Conservation (phyloP, 1,140 invertebrate genomes). For the Ruditapes philippinarum region DNA sequence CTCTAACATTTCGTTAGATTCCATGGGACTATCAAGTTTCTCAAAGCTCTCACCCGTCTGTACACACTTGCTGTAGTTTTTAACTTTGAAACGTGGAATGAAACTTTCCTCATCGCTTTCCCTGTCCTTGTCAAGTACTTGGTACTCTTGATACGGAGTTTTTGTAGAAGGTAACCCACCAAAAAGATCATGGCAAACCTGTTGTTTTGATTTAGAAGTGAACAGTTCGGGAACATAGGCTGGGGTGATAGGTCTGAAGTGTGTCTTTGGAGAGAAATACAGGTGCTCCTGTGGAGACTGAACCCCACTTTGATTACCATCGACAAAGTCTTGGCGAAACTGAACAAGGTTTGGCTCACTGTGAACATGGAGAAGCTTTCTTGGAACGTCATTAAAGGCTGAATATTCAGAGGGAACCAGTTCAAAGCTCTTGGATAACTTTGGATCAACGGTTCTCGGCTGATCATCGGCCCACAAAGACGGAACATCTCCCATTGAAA, state of each 20-base stretch:
- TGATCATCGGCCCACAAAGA: constrained; percentile 59
- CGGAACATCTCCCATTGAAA: constrained; percentile 71
- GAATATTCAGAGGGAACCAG: constrained; percentile 78
- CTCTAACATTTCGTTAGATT: neutral
- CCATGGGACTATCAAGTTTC: constrained; percentile 21
- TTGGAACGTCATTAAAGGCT: constrained; percentile 79
- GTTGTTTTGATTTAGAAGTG: constrained; percentile 12
- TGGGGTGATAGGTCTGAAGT: constrained; percentile 80
- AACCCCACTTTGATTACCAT: constrained; percentile 10
- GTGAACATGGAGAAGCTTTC: constrained; percentile 74
- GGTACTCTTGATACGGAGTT: constrained; percentile 77
- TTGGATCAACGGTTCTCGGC: constrained; percentile 30
- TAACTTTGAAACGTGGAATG: constrained; percentile 79
- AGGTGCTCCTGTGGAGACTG: constrained; percentile 74
- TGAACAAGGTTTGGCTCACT: constrained; percentile 76
- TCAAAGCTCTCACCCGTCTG: constrained; percentile 76
- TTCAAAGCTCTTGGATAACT: constrained; percentile 76
- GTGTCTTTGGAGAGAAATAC: constrained; percentile 79
- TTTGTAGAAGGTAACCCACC: constrained; percentile 71
- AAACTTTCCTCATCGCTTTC: constrained; percentile 71
- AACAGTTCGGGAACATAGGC: constrained; percentile 64
- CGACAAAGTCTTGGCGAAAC: constrained; percentile 39
- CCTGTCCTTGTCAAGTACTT: constrained; percentile 28
- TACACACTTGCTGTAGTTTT: constrained; percentile 76
- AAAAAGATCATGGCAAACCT: constrained; percentile 70